Conservation (phyloP, 2,797 vertebrate genomes). For the Anomalospiza imberbis region DNA sequence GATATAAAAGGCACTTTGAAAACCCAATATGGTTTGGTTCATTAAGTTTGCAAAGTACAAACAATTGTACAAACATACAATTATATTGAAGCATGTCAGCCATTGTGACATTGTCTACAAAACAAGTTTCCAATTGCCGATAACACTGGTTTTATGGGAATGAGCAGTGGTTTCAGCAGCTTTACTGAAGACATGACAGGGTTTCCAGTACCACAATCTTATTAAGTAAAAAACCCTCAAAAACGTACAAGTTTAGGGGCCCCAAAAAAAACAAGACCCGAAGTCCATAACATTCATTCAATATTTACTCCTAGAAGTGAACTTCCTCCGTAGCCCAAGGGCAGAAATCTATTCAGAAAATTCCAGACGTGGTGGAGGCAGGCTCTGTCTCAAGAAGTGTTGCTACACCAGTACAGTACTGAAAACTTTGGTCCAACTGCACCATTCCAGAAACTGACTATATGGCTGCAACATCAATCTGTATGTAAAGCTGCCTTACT, state of each 20-base stretch:
- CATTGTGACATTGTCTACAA: slow-evolving; percentile 71
- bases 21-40: slow-evolving; percentile 85
- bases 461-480: slow-evolving; percentile 91
- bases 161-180: slow-evolving; percentile 70
- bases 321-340: not conserved
- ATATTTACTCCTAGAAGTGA: slow-evolving; percentile 25
- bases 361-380: slow-evolving; percentile 33
- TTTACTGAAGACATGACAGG: slow-evolving; percentile 64
- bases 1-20: slow-evolving; percentile 91
- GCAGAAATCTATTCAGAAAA: not conserved
- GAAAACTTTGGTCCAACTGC: slow-evolving; percentile 82
- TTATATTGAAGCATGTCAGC: slow-evolving; percentile 71
- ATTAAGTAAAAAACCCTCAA: slow-evolving; percentile 36
- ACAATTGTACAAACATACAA: slow-evolving; percentile 74
- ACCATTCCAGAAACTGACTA: slow-evolving; percentile 69
- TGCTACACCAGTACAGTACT: slow-evolving; percentile 72
- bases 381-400: slow-evolving; percentile 42
- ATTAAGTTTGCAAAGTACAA: slow-evolving; percentile 81
- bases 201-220: slow-evolving; percentile 51
- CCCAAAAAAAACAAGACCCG: slow-evolving; percentile 44
- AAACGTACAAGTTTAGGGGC: not conserved
- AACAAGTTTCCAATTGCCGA: slow-evolving; percentile 60
- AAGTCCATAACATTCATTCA: slow-evolving; percentile 37
- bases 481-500: slow-evolving; percentile 92
- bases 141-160: slow-evolving; percentile 74